These are phyloP conservation scores for Bacillus rossius DNA, from an alignment of 1,140 invertebrate species.

Conservation along the genomic window DNA sequence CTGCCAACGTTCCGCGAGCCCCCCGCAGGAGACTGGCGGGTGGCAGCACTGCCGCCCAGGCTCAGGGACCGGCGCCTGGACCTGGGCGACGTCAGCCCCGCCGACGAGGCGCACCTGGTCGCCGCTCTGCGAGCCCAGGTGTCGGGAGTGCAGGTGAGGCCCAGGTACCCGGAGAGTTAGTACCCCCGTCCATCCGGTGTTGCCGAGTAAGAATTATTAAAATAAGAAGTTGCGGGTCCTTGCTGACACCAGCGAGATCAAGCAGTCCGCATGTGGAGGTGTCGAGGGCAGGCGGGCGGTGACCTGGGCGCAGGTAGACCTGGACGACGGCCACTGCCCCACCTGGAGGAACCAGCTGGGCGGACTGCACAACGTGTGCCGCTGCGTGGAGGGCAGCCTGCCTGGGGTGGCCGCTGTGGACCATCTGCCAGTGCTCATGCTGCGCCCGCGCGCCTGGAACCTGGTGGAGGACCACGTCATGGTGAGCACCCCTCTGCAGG, in stretches of 20 bases:
- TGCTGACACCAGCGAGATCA: no score
- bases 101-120: slow-evolving; percentile 48
- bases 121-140: slow-evolving; percentile 46
- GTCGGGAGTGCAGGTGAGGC: slow-evolving; percentile 47
- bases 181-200: no score
- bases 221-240: no score
- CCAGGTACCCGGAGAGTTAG: no score
- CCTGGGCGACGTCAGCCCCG: slow-evolving; percentile 54
- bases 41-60: slow-evolving; percentile 46
- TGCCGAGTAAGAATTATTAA: no score
- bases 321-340: slow-evolving; percentile 69
- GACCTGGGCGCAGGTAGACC: slow-evolving; percentile 50
- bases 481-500: slow-evolving; percentile 40
- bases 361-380: slow-evolving; percentile 57
- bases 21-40: slow-evolving; percentile 41
- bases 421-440: slow-evolving; percentile 54
- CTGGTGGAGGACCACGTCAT: slow-evolving; percentile 65
- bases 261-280: no score
- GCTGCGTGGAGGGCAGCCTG: slow-evolving; percentile 49
- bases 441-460: slow-evolving; percentile 68
- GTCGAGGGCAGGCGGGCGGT: no score
- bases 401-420: slow-evolving; percentile 45
- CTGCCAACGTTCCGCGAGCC: no score
- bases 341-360: slow-evolving; percentile 62
- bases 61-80: slow-evolving; percentile 47